Conservation (phyloP, 2,888 invertebrate species). For the Ophion obscuratus region DNA sequence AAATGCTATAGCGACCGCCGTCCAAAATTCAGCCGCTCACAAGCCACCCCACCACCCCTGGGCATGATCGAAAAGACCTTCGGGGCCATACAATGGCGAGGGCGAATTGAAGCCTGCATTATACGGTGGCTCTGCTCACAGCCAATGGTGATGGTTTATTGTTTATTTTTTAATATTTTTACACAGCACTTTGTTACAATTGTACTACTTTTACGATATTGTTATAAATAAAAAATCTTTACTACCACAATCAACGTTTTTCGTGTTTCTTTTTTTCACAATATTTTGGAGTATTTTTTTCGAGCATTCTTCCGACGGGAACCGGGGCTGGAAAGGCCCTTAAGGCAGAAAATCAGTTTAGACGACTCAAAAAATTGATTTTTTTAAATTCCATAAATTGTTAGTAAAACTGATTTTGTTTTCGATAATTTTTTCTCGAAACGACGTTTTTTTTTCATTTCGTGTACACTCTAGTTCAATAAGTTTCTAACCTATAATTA, state of each 20-base stretch:
- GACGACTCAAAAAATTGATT: too few relatives aligned
- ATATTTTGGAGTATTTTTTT: neutral
- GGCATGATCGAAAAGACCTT: slow-evolving; percentile 70
- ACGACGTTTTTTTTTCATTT: too few relatives aligned
- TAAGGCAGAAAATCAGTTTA: too few relatives aligned
- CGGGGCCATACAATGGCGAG: neutral
- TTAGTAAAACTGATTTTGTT: too few relatives aligned
- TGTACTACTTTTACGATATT: slow-evolving; percentile 33
- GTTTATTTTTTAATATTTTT: slow-evolving; percentile 28
- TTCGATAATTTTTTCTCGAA: too few relatives aligned
- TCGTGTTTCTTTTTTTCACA: neutral
- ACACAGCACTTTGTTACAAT: neutral
- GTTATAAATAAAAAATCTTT: slow-evolving; percentile 14
- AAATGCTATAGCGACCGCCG: slow-evolving; percentile 80
- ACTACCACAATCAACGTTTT: neutral
- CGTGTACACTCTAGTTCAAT: too few relatives aligned
- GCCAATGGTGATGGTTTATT: slow-evolving; percentile 49
- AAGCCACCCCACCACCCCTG: slow-evolving; percentile 77
- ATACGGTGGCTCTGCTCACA: slow-evolving; percentile 19
- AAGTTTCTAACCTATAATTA: too few relatives aligned
- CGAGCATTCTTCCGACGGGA: neutral
- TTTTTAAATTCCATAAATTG: too few relatives aligned
- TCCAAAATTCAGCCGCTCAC: slow-evolving; percentile 76
- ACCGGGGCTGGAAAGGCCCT: neutral
- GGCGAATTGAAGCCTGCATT: slow-evolving; percentile 2